Conservation (phyloP, 2,888 invertebrate species). For the Sphaerophoria rueppellii region DNA sequence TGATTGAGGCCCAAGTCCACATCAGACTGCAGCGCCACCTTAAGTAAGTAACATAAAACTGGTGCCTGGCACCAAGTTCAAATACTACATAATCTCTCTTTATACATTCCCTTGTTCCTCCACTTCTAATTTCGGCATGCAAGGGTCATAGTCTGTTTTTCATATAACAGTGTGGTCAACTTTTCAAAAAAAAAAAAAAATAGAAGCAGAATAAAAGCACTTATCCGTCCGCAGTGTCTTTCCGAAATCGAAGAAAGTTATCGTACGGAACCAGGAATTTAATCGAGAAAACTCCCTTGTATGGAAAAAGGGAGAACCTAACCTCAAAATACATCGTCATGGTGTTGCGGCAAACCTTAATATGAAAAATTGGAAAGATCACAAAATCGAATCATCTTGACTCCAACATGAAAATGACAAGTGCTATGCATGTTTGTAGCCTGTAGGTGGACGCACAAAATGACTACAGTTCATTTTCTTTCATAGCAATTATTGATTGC, state of each 20-base stretch:
- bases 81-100: conserved; percentile 17
- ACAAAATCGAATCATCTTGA: conserved; percentile 6
- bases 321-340: conserved; percentile 61
- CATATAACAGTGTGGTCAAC: too few species aligned
- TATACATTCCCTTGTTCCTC: too few species aligned
- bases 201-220: too few species aligned
- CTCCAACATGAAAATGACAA: conserved; percentile 21
- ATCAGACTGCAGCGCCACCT: too few species aligned
- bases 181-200: too few species aligned
- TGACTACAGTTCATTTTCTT: conserved; percentile 42
- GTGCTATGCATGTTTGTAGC: conserved; percentile 6
- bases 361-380: neutral
- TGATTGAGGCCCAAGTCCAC: too few species aligned
- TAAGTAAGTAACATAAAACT: neutral
- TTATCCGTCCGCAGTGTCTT: neutral
- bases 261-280: conserved; percentile 22
- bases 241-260: neutral
- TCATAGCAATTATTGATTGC: conserved; percentile 64
- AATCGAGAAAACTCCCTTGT: conserved; percentile 60
- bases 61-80: conserved; percentile 55
- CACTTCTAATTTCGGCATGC: too few species aligned
- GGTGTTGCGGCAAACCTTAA: conserved; percentile 18
- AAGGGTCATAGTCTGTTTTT: too few species aligned
- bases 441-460: neutral
- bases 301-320: conserved; percentile 29